Percentiles rank a stretch among this genome's conserved stretches.
These are phyloP conservation scores for Spea multiplicata DNA, from an alignment of 2,113 vertebrate species.

Conservation along the genomic window DNA sequence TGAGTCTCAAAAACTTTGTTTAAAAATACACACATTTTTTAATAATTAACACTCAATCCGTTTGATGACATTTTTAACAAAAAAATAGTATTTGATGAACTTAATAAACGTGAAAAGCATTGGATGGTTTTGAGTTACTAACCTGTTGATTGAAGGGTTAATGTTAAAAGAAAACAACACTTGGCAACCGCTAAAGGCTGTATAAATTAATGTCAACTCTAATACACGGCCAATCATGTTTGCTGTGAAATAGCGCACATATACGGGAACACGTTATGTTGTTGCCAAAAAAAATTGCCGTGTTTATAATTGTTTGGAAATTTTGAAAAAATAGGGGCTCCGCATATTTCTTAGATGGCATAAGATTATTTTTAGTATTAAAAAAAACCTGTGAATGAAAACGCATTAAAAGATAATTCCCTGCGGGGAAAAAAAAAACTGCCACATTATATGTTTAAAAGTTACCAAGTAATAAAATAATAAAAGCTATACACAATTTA, in stretches of 20 bases:
- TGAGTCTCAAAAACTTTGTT: too few species aligned
- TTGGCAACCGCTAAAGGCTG: slow-evolving; percentile 45
- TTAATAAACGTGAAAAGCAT: too few species aligned
- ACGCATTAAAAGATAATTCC: background rate
- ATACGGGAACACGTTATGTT: slow-evolving; percentile 19
- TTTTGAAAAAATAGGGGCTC: background rate
- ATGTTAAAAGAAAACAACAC: slow-evolving; percentile 56
- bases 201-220: slow-evolving; percentile 54
- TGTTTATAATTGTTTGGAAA: slow-evolving; percentile 29
- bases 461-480: too few species aligned
- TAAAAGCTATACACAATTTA: too few species aligned
- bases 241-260: slow-evolving; percentile 36
- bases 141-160: background rate
- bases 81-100: too few species aligned
- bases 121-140: background rate
- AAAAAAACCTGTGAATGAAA: slow-evolving; percentile 5
- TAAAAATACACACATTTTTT: too few species aligned
- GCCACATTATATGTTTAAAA: too few species aligned
- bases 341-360: slow-evolving; percentile 21
- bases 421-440: too few species aligned
- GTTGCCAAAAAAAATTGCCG: slow-evolving; percentile 22
- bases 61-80: too few species aligned
- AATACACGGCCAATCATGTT: slow-evolving; percentile 50
- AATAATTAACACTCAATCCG: too few species aligned
- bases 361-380: slow-evolving; percentile 40